phyloP scores from a whole-genome alignment of 2,797 vertebrate genomes.

The Silurus lanzhouensis region DNA sequence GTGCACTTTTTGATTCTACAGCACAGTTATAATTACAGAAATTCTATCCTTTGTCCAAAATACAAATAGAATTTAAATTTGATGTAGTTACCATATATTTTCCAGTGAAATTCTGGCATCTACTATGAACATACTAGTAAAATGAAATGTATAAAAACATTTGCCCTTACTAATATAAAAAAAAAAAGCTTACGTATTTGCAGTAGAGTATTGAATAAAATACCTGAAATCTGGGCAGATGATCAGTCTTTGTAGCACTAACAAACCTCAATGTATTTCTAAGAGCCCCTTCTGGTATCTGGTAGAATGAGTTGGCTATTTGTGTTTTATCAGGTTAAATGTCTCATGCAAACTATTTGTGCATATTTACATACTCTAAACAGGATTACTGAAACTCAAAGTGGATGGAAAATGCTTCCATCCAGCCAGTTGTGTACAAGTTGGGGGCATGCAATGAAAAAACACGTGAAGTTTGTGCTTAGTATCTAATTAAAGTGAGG shows the following conservation, averaged over 20 bases:
- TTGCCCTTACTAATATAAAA: background rate
- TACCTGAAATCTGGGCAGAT: background rate
- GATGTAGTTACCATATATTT: background rate
- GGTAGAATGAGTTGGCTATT: background rate
- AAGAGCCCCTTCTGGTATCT: background rate
- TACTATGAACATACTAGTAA: background rate
- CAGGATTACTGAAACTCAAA: background rate
- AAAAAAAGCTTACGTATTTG: background rate
- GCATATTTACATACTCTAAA: background rate
- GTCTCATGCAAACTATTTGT: background rate
- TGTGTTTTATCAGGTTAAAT: background rate
- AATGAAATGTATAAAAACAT: background rate
- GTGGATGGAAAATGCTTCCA: background rate
- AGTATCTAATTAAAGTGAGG: background rate
- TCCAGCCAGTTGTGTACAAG: background rate
- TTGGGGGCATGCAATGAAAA: background rate
- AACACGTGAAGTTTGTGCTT: background rate
- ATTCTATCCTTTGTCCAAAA: background rate
- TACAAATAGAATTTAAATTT: background rate
- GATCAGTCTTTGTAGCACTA: background rate
- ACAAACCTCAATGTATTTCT: background rate
- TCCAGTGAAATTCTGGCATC: background rate
- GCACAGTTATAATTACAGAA: background rate
- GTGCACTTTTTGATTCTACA: background rate
- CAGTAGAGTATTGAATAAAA: background rate